These are phyloP conservation scores for Catostylus mosaicus DNA, from an alignment of 30 jellyfish, hydroid and myxozoan species.

Conservation along the genomic window DNA sequence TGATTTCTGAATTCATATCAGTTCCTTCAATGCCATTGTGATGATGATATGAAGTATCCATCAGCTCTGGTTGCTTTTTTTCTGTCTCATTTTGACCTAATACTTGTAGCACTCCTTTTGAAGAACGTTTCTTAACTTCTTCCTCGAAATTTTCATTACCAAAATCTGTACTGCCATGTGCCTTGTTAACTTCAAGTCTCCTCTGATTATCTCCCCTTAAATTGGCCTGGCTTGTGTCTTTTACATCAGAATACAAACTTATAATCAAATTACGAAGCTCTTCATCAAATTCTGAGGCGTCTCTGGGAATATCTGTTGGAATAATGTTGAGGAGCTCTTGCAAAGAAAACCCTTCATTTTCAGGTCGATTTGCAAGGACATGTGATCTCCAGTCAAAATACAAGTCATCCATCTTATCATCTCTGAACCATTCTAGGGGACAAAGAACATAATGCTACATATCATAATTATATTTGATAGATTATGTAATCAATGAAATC, in stretches of 20 bases:
- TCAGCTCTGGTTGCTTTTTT: too few species aligned
- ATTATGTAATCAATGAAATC: too few species aligned
- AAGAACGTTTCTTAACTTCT: not conserved
- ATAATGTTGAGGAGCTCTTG: conserved; percentile 31
- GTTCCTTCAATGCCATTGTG: not conserved
- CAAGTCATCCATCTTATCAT: conserved; percentile 19
- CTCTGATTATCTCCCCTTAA: not conserved
- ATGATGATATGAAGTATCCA: too few species aligned
- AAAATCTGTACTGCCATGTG: too few species aligned
- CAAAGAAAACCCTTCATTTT: conserved; percentile 23
- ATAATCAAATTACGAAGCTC: conserved; percentile 51
- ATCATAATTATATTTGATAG: too few species aligned
- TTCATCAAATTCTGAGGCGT: conserved; percentile 64
- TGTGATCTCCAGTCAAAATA: conserved; percentile 50
- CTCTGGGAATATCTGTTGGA: conserved; percentile 67
- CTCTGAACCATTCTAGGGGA: not conserved
- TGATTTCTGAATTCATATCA: not conserved
- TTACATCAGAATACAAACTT: conserved; percentile 38
- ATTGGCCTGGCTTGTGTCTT: not conserved
- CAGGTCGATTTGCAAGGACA: conserved; percentile 13
- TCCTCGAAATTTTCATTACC: not conserved
- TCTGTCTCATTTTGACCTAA: not conserved
- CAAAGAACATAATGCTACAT: too few species aligned
- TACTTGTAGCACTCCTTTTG: not conserved
- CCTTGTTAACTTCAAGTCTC: not conserved